Conservation (phyloP, 2,888 invertebrate genomes). For the Argynnis bischoffii region DNA sequence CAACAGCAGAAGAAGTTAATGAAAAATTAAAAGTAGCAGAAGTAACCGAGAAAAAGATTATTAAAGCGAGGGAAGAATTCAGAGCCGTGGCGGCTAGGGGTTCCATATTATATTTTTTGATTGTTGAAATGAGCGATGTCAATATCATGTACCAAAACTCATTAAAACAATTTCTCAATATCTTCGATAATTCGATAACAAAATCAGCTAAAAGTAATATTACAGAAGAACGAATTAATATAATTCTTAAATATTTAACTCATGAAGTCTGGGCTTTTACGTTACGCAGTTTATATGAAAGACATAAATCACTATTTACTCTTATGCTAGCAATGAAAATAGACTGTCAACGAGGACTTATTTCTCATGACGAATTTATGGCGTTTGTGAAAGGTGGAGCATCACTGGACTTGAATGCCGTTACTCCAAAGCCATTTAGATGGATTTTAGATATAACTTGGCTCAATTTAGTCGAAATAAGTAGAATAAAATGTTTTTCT, state of each 20-base stretch:
- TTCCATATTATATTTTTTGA: constrained; percentile 96
- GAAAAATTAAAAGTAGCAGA: constrained; percentile 96
- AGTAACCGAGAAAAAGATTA: constrained; percentile 96
- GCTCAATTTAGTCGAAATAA: constrained; percentile 97
- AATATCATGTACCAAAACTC: constrained; percentile 99
- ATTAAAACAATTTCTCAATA: constrained; percentile 94
- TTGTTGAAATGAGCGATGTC: constrained; percentile 98
- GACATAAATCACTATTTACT: constrained; percentile 96
- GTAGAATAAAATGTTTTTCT: constrained; percentile 89
- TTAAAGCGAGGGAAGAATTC: constrained; percentile 96
- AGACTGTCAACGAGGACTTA: constrained; percentile 90
- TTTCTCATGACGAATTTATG: constrained; percentile 95
- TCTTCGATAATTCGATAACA: constrained; percentile 96
- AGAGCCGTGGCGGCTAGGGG: constrained; percentile 97
- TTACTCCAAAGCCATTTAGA: constrained; percentile 94
- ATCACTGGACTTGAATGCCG: constrained; percentile 95
- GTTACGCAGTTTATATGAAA: constrained; percentile 94
- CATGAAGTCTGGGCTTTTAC: constrained; percentile 97
- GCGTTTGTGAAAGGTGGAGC: constrained; percentile 98
- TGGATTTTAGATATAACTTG: constrained; percentile 98
- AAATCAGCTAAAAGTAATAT: constrained; percentile 93
- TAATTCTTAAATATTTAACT: constrained; percentile 94
- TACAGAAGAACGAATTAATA: constrained; percentile 93
- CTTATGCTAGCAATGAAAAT: constrained; percentile 97
- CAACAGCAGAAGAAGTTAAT: constrained; percentile 96